Base-by-base conservation (phyloP, 2,113 vertebrate species). In the Pseudorhombus dupliciocellatus region DNA sequence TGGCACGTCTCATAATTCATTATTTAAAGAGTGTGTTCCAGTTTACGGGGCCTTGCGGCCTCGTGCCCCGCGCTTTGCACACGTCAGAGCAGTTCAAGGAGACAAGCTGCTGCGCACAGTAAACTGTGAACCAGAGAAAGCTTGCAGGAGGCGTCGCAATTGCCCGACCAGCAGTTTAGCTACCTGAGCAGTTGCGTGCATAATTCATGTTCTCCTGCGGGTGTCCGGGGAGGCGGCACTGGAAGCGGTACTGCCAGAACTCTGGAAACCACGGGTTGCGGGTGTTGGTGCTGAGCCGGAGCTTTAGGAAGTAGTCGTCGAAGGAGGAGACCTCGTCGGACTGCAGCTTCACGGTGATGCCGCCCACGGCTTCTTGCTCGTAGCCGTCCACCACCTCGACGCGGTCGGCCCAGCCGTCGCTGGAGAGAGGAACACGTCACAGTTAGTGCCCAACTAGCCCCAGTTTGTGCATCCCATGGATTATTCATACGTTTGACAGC, bases 171-270 rank as follows among this genome's bases (percentile, higher is more conserved):
- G 66, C 16, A 11, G 40, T 61, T 59, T 22, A 51, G 20, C 24
- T 97, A 99, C 98, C 97, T 90, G 96, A 96, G 87, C 98, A 99
- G 87, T 97, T 96, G 69, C 92, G 95, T 71, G 91, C 95, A 85
- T 96, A 98, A 82, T 96, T 97, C 21, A 70, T 83, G 79, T 99
- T 98, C 89, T 99, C 97, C 44, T 91, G 93, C 0, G 95, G 93
- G 69, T 98, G 96, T 58, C 98, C 98, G 0, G 94, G 94, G 12
- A 99, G 93, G 52, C 96, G 96, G 71, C 98, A 99, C 90, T 99
- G 97, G 76, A 99, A 99, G 4, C 96, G 95, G 80, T 99, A 94
- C 87, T 99, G 98, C 98, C 97, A 99, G 92, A 99, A 99, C 84
- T 99, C 97, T 0, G 96, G 94, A 69, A 99, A 99, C 98, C 98